These are phyloP conservation scores for Heterodera schachtii DNA, from an alignment of 1,140 invertebrate species.

Conservation along the genomic window DNA sequence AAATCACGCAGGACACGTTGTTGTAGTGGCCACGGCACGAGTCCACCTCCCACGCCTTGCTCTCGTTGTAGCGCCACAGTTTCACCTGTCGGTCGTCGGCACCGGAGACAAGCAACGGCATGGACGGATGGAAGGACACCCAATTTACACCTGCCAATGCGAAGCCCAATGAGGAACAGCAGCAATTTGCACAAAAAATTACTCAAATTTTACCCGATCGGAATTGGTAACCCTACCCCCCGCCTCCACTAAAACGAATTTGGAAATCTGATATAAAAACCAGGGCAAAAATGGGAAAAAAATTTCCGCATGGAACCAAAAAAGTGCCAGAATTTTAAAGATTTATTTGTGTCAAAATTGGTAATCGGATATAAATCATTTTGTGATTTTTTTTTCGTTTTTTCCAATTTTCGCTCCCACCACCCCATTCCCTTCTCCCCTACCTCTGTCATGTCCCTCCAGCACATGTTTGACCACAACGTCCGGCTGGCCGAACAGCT, in stretches of 20 bases:
- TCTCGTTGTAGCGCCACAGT: slow-evolving; percentile 98
- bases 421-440: neutral
- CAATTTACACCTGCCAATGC: slow-evolving; percentile 82
- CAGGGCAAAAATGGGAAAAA: too few relatives aligned
- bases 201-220: too few relatives aligned
- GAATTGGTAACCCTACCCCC: too few relatives aligned
- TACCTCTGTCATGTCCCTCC: slow-evolving; percentile 85
- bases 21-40: slow-evolving; percentile 98
- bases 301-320: too few relatives aligned
- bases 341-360: too few relatives aligned
- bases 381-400: neutral
- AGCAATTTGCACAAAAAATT: too few relatives aligned
- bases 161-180: too few relatives aligned
- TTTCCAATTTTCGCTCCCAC: neutral
- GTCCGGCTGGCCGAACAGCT: slow-evolving; percentile 89
- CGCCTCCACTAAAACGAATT: too few relatives aligned
- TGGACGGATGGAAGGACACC: slow-evolving; percentile 91
- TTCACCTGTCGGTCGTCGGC: slow-evolving; percentile 97
- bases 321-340: too few relatives aligned
- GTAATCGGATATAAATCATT: too few relatives aligned
- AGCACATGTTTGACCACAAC: slow-evolving; percentile 96
- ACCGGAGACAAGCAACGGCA: slow-evolving; percentile 92
- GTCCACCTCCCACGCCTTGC: slow-evolving; percentile 98
- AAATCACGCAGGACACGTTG: slow-evolving; percentile 95
- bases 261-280: too few relatives aligned